A percentile compares a stretch with the other conserved stretches of the same genome.
Evolutionary conservation across 2,113 vertebrate genomes (phyloP).

Genomic region (Zingel zingel): DNA sequence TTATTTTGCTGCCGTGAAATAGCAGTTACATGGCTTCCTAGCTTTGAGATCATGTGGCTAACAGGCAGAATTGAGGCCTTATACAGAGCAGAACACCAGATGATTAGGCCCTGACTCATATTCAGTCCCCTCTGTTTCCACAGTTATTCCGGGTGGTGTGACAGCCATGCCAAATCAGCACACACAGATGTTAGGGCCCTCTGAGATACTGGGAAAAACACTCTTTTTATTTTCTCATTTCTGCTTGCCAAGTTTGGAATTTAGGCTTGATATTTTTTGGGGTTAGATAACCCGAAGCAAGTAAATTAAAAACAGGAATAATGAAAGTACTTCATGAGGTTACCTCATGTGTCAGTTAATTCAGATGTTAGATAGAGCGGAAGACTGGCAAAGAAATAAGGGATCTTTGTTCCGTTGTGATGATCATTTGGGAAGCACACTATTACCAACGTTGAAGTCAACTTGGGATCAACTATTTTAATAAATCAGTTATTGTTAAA

Average conservation of each 20-base stretch:
- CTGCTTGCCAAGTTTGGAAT: slow-evolving; percentile 5
- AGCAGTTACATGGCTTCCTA: slow-evolving; percentile 66
- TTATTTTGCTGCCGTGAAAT: slow-evolving; percentile 72
- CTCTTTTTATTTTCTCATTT: slow-evolving; percentile 30
- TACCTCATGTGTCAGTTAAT: slow-evolving; percentile 32
- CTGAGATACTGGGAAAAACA: slow-evolving; percentile 28
- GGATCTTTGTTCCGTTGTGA: slow-evolving; percentile 45
- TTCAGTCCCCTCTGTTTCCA: slow-evolving; percentile 56
- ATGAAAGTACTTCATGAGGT: slow-evolving; percentile 41
- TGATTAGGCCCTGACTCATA: slow-evolving; percentile 75
- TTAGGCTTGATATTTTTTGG: neutral
- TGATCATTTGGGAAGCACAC: slow-evolving; percentile 25
- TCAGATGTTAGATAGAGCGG: slow-evolving; percentile 29
- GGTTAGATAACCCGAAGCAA: slow-evolving; percentile 4
- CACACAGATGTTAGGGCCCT: slow-evolving; percentile 29
- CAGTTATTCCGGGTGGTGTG: slow-evolving; percentile 67
- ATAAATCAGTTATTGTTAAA: slow-evolving; percentile 12
- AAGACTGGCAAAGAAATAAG: slow-evolving; percentile 10
- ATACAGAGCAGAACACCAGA: slow-evolving; percentile 74
- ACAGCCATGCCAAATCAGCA: slow-evolving; percentile 58
- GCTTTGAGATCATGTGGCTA: slow-evolving; percentile 80
- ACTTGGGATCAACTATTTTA: slow-evolving; percentile 1
- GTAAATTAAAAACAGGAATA: slow-evolving; percentile 26
- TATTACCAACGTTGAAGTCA: neutral
- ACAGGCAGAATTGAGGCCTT: slow-evolving; percentile 79